A percentile compares a stretch with the other conserved stretches of the same genome.
phyloP scores from a whole-genome alignment of 2,113 vertebrate genomes.

The Pygoscelis antarcticus region DNA sequence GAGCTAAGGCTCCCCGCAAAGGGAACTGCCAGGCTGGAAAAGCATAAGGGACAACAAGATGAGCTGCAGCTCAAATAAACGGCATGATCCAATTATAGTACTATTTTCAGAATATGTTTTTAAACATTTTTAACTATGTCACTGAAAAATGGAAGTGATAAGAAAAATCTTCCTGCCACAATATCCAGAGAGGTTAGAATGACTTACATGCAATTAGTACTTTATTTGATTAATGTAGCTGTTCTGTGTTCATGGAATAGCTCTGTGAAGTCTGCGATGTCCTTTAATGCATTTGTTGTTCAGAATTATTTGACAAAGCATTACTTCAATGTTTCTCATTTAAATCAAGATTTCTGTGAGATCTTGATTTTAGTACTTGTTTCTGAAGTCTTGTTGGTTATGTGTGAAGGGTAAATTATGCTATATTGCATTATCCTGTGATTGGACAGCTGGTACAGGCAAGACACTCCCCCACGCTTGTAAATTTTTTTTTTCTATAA shows the following conservation, averaged over 20 bases:
- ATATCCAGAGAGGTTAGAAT: background rate
- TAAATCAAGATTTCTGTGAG: background rate
- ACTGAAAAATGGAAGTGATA: background rate
- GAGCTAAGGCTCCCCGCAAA: background rate
- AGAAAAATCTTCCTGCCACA: background rate
- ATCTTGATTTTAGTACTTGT: background rate
- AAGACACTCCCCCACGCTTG: background rate
- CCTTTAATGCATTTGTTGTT: background rate
- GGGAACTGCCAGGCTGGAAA: background rate
- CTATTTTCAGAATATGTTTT: background rate
- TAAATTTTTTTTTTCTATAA: background rate
- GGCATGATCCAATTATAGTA: background rate
- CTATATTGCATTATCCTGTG: background rate
- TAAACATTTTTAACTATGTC: background rate
- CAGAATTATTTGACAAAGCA: background rate
- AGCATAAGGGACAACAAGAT: background rate
- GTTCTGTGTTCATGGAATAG: background rate
- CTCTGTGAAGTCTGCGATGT: background rate
- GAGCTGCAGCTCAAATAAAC: background rate
- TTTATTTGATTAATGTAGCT: background rate
- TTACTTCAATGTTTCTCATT: background rate
- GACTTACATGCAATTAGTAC: background rate
- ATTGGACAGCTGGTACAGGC: background rate
- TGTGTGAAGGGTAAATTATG: background rate
- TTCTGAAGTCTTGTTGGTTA: background rate